Conservation (phyloP, 2,888 invertebrate genomes). For the Standfussiana lucernea region DNA sequence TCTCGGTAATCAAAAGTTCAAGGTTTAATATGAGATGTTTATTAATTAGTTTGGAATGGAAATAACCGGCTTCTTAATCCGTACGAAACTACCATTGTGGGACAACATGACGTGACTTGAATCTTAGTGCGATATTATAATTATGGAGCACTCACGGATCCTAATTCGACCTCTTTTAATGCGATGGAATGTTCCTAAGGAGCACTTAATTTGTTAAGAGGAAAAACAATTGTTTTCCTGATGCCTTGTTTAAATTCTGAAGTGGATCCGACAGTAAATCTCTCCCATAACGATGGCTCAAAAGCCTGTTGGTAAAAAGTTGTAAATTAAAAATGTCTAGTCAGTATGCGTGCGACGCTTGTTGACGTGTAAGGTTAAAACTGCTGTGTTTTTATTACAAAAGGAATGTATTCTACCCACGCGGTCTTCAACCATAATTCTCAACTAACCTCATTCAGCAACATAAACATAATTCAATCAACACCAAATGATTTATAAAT, state of each 20-base stretch:
- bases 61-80: constrained; percentile 82
- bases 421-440: constrained; percentile 57
- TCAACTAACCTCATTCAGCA: constrained; percentile 62
- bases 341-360: constrained; percentile 39
- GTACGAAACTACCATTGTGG: constrained; percentile 77
- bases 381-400: constrained; percentile 59
- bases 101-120: constrained; percentile 83
- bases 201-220: constrained; percentile 67
- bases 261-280: constrained; percentile 53
- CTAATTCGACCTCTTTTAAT: constrained; percentile 53
- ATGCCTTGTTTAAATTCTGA: constrained; percentile 57
- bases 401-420: constrained; percentile 64
- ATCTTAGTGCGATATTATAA: constrained; percentile 70
- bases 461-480: constrained; percentile 70
- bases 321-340: constrained; percentile 33
- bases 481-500: constrained; percentile 70
- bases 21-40: constrained; percentile 86
- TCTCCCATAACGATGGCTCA: constrained; percentile 32
- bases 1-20: constrained; percentile 88
- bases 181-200: constrained; percentile 42
- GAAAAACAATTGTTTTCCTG: constrained; percentile 66
- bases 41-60: constrained; percentile 87
- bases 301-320: constrained; percentile 38
- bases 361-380: constrained; percentile 56
- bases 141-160: constrained; percentile 61